Evolutionary conservation across 1,140 invertebrate genomes (phyloP).

Genomic region (Anastatus disparis): DNA sequence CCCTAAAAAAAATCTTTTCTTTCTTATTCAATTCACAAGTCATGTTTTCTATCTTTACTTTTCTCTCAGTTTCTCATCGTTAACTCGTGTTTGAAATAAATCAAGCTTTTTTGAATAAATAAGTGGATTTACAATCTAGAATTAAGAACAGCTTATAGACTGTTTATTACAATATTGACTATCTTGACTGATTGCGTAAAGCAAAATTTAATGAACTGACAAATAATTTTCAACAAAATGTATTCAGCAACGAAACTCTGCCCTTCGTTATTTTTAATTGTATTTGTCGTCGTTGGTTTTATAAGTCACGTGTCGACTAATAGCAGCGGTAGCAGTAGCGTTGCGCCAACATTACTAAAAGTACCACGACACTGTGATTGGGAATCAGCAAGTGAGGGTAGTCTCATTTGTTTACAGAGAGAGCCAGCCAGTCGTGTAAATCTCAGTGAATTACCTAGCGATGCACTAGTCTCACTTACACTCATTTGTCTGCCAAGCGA

Average conservation of each 20-base stretch:
- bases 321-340: background rate
- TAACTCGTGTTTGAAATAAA: no score
- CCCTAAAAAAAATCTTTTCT: no score
- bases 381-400: constrained; percentile 28
- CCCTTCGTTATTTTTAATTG: background rate
- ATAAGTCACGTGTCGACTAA: background rate
- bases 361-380: constrained; percentile 26
- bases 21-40: background rate
- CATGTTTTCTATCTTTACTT: no score
- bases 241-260: background rate
- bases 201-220: background rate
- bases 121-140: no score
- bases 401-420: constrained; percentile 22
- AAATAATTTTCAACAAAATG: no score
- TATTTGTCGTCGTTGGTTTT: background rate
- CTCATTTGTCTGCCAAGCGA: constrained; percentile 10
- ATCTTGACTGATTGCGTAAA: no score
- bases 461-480: constrained; percentile 20
- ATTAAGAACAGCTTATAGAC: no score
- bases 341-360: background rate
- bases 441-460: constrained; percentile 19
- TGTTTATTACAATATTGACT: no score
- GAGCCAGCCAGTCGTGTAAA: constrained; percentile 15
- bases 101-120: no score
- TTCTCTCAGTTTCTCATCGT: no score